Evolutionary conservation across 2,888 invertebrate genomes (phyloP), one percentile per base, ranked within the genome.

Genomic region (Helleia helle): DNA sequence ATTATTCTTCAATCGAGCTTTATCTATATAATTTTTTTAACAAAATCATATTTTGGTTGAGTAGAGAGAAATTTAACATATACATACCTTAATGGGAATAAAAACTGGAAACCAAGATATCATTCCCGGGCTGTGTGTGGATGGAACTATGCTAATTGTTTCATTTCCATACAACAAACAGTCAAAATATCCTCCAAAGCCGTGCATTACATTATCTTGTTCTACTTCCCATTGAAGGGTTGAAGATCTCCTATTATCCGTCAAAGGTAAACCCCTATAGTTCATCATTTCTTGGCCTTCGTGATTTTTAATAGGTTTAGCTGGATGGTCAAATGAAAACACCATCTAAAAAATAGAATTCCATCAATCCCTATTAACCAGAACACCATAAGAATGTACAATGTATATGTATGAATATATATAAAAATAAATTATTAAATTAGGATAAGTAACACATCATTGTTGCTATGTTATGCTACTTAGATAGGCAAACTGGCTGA

Each of bases 41-140:
- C n/a, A n/a, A n/a, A n/a, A n/a, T n/a, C n/a, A n/a, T n/a, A n/a
- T n/a, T n/a, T n/a, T n/a, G n/a, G n/a, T n/a, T n/a, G n/a, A n/a
- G n/a, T n/a, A n/a, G n/a, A n/a, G n/a, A n/a, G n/a, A n/a, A n/a
- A n/a, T n/a, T n/a, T n/a, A n/a, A n/a, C n/a, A n/a, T n/a, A 17
- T 36, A 58, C 73, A 75, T 79, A 93, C 94, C 77, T 88, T 87
- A 31, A 96, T 88, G 5, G 99, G 98, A 65, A 99, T 96, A 57
- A 93, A 93, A 50, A 97, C 94, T 4, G 99, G 97, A 71, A 99
- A 99, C 99, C 99, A 99, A 47, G 96, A 96, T 60, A 96, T 93
- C 96, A 99, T 96, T 54, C 94, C 95, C 1, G 88, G 87, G 12
- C 97, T 95, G 67, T 96, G 94, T 1, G 94, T 94, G 31, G 89